Conservation (phyloP, 2,113 vertebrate species). For the Corvus hawaiiensis region DNA sequence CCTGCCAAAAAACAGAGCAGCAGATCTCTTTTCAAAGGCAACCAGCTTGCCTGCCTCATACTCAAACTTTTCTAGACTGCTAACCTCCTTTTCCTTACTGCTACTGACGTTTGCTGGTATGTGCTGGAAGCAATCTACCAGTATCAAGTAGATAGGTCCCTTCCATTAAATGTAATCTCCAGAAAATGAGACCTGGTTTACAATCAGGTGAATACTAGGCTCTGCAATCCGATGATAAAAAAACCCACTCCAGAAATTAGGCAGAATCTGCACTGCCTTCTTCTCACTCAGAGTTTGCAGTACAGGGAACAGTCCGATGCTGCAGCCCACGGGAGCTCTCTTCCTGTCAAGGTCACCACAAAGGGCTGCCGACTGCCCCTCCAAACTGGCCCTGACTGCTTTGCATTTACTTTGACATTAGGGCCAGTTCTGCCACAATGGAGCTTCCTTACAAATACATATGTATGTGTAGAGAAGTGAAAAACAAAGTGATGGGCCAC, state of each 20-base stretch:
- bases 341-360: not conserved
- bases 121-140: not conserved
- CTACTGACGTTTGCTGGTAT: not conserved
- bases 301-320: not conserved
- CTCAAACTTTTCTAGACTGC: not conserved
- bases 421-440: not conserved
- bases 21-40: not conserved
- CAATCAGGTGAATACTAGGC: not conserved
- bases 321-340: not conserved
- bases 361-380: not conserved
- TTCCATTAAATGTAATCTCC: not conserved
- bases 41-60: not conserved
- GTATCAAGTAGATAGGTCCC: not conserved
- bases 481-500: not conserved
- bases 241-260: not conserved
- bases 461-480: not conserved
- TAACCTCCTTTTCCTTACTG: not conserved
- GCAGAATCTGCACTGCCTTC: not conserved
- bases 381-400: not conserved
- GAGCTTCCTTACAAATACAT: not conserved
- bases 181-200: not conserved
- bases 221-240: not conserved
- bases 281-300: not conserved
- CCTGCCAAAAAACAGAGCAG: not conserved
- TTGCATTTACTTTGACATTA: not conserved